A percentile compares a stretch with the other conserved stretches of the same genome.
Conservation (phyloP, 2,888 invertebrate species). For the Molanna angustata region DNA sequence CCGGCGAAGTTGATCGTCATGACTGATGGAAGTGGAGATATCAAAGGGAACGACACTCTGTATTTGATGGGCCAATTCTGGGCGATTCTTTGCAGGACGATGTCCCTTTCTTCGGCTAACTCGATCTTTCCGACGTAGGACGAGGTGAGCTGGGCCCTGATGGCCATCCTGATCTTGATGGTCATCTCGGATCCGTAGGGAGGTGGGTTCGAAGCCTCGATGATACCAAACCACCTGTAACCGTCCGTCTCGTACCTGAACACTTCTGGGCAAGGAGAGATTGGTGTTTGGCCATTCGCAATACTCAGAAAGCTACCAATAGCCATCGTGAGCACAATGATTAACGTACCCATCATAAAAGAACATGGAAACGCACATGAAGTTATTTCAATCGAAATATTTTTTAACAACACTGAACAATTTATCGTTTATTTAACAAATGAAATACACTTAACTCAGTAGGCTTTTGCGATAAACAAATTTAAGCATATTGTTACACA, state of each 20-base stretch:
- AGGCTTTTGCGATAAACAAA: too few relatives aligned
- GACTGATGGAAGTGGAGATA: constrained; percentile 38
- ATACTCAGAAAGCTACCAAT: too few relatives aligned
- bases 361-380: too few relatives aligned
- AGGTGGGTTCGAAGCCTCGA: constrained; percentile 27
- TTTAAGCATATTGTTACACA: too few relatives aligned
- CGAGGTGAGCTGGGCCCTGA: constrained; percentile 17
- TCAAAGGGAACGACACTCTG: constrained; percentile 38
- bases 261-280: constrained; percentile 26
- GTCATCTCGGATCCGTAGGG: constrained; percentile 27
- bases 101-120: constrained; percentile 36
- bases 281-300: too few relatives aligned
- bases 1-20: constrained; percentile 37
- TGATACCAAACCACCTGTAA: constrained; percentile 20
- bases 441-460: too few relatives aligned
- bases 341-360: too few relatives aligned
- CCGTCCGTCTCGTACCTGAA: constrained; percentile 28
- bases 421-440: too few relatives aligned
- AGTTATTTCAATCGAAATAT: too few relatives aligned
- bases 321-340: too few relatives aligned
- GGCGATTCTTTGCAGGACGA: constrained; percentile 36
- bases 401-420: too few relatives aligned
- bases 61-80: constrained; percentile 38
- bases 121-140: constrained; percentile 39
- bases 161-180: constrained; percentile 24